A percentile compares a stretch with the other conserved stretches of the same genome.
These are phyloP conservation scores for Hippopotamus amphibius DNA, from an alignment of 2,113 vertebrate species.

Conservation along the genomic window DNA sequence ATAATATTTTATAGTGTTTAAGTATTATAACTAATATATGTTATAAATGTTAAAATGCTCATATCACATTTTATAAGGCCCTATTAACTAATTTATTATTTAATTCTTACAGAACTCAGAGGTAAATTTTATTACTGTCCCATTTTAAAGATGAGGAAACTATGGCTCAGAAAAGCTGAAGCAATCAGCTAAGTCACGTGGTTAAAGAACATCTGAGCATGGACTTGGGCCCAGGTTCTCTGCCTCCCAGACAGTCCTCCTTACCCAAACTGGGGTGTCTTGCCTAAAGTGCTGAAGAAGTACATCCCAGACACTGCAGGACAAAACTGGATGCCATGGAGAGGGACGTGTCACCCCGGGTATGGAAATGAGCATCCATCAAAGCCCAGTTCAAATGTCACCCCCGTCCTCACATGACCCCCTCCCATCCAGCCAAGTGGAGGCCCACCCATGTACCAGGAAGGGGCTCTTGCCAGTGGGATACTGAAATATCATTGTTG, in stretches of 20 bases:
- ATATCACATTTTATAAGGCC: background rate
- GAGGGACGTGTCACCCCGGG: background rate
- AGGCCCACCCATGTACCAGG: background rate
- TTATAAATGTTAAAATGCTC: constrained; percentile 30
- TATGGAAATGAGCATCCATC: background rate
- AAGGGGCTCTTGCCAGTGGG: background rate
- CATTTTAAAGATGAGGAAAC: constrained; percentile 46
- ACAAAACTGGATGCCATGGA: background rate
- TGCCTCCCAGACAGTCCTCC: background rate
- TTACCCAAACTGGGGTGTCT: background rate
- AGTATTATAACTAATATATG: background rate
- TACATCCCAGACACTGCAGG: background rate
- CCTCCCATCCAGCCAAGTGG: background rate
- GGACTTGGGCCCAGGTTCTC: background rate
- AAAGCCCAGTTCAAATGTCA: background rate
- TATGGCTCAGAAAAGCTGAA: background rate
- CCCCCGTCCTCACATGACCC: background rate
- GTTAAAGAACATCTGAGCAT: background rate
- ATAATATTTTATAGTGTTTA: background rate
- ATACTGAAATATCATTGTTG: background rate
- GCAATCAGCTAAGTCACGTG: background rate
- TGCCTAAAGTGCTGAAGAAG: background rate
- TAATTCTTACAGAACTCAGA: constrained; percentile 18
- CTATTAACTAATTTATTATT: background rate
- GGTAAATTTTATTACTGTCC: background rate